phyloP scores from a whole-genome alignment of 2,113 vertebrate species.

The Corvus moneduloides region DNA sequence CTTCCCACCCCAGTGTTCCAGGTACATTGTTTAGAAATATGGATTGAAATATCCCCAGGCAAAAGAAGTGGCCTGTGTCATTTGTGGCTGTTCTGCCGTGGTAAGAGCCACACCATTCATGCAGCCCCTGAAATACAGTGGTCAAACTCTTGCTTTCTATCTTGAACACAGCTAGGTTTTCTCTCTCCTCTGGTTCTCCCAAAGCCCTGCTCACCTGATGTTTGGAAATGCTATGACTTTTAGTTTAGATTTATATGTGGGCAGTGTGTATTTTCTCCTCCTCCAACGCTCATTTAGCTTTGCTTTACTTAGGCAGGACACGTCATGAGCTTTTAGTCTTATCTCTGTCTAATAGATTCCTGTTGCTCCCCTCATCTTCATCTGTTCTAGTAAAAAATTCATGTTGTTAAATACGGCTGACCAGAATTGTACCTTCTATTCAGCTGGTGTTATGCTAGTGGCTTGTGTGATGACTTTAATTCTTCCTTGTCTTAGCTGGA shows the following conservation, averaged over 20 bases:
- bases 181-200: neutral
- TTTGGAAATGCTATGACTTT: neutral
- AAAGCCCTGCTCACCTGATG: neutral
- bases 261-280: neutral
- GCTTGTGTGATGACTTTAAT: neutral
- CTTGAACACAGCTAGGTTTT: neutral
- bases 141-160: neutral
- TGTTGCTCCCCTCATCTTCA: neutral
- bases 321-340: neutral
- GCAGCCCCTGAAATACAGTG: neutral
- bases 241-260: neutral
- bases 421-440: neutral
- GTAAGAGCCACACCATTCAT: neutral
- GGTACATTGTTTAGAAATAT: neutral
- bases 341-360: neutral
- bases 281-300: neutral
- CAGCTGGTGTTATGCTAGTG: neutral
- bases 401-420: neutral
- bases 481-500: neutral
- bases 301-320: neutral
- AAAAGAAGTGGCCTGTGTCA: neutral
- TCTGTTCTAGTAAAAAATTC: constrained; percentile 7
- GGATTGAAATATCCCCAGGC: neutral
- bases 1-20: accelerated
- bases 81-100: neutral